These are phyloP conservation scores for Pomphorhynchus laevis DNA, from an alignment of 1,140 invertebrate genomes.

Conservation along the genomic window DNA sequence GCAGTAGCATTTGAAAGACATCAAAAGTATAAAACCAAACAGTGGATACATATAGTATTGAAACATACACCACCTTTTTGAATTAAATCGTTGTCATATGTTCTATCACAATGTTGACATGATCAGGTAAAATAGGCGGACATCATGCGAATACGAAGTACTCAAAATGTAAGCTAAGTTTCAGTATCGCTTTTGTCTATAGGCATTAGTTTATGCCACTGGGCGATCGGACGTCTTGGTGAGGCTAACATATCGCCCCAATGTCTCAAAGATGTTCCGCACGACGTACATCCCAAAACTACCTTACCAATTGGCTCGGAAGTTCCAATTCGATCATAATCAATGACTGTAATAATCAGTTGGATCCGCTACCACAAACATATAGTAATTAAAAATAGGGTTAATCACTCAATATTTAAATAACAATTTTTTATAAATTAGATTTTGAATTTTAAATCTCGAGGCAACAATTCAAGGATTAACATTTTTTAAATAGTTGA, in stretches of 20 bases:
- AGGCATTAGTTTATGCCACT: conserved; percentile 92
- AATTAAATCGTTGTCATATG: too few relatives aligned
- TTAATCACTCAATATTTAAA: not conserved
- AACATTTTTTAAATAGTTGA: too few relatives aligned
- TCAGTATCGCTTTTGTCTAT: too few relatives aligned
- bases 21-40: too few relatives aligned
- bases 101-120: too few relatives aligned
- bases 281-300: conserved; percentile 73
- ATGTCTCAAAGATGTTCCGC: conserved; percentile 72
- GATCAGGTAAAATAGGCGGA: too few relatives aligned
- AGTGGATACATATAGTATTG: too few relatives aligned
- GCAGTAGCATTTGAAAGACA: too few relatives aligned
- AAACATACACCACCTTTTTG: too few relatives aligned
- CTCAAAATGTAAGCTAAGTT: too few relatives aligned
- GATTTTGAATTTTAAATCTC: not conserved
- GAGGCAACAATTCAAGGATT: too few relatives aligned
- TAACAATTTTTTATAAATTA: not conserved
- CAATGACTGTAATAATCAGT: conserved; percentile 82
- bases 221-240: conserved; percentile 77
- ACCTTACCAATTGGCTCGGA: conserved; percentile 93
- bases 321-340: conserved; percentile 96
- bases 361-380: conserved; percentile 54
- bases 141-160: too few relatives aligned
- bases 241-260: conserved; percentile 87
- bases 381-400: not conserved